Conservation (phyloP, 2,797 vertebrate species). For the Catharus ustulatus region DNA sequence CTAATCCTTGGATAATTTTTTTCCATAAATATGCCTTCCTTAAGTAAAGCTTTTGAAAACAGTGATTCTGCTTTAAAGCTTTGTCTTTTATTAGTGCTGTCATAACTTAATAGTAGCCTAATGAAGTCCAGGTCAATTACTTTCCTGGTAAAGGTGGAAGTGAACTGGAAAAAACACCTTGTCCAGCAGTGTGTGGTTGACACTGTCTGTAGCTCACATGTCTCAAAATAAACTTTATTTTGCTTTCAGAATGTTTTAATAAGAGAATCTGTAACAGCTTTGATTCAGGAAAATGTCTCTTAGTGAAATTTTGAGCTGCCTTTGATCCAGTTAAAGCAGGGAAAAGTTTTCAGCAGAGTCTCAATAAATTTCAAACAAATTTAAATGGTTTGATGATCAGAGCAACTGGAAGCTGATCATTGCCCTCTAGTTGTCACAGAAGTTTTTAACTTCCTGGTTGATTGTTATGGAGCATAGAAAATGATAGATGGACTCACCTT, state of each 20-base stretch:
- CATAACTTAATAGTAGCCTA: slow-evolving; percentile 5
- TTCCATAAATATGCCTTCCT: not conserved
- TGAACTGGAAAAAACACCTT: not conserved
- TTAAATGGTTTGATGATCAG: slow-evolving; percentile 3
- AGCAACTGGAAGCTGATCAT: slow-evolving; percentile 34
- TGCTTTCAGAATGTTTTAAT: not conserved
- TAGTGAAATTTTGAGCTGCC: not conserved
- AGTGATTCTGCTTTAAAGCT: not conserved
- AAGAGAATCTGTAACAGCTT: not conserved
- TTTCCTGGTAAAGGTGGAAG: slow-evolving; percentile 38
- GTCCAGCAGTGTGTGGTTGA: not conserved
- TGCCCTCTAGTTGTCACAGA: slow-evolving; percentile 66
- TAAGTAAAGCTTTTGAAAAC: slow-evolving; percentile 14
- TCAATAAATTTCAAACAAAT: not conserved
- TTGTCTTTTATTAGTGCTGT: slow-evolving; percentile 48
- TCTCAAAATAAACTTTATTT: not conserved
- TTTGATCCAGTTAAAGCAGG: not conserved
- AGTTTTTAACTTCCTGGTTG: slow-evolving; percentile 41
- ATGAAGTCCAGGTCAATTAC: slow-evolving; percentile 48
- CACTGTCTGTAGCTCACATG: not conserved
- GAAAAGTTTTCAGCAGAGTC: slow-evolving; percentile 22
- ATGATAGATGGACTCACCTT: slow-evolving; percentile 55
- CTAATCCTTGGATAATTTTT: not conserved
- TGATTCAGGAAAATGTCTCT: not conserved
- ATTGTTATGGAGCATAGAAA: slow-evolving; percentile 32